These are phyloP conservation scores for Andrena hattorfiana DNA, from an alignment of 2,888 invertebrate genomes.

Conservation along the genomic window DNA sequence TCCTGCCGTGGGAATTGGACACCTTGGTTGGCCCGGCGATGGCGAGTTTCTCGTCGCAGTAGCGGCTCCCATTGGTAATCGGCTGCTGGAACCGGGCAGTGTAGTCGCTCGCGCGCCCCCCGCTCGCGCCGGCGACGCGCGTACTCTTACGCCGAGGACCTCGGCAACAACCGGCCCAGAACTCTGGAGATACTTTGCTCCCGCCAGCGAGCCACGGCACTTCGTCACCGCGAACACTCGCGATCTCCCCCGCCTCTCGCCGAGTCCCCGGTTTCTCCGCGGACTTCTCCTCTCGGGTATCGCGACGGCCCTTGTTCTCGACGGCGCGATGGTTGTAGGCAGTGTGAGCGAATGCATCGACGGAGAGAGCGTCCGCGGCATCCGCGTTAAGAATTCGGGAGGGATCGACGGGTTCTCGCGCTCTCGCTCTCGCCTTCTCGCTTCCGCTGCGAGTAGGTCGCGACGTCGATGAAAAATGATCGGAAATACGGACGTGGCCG, in stretches of 20 bases:
- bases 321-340: slow-evolving; percentile 70
- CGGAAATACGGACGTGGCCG: slow-evolving; percentile 10
- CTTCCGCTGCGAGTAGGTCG: slow-evolving; percentile 26
- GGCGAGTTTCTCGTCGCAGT: slow-evolving; percentile 12
- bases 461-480: slow-evolving; percentile 20
- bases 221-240: background rate
- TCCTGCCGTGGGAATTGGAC: slow-evolving; percentile 45
- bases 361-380: slow-evolving; percentile 55
- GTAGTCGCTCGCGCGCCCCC: slow-evolving; percentile 55
- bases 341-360: slow-evolving; percentile 77
- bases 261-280: background rate
- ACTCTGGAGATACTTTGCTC: background rate
- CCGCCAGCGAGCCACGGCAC: background rate
- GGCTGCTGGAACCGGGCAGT: slow-evolving; percentile 73
- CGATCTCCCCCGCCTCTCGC: background rate
- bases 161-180: background rate
- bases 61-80: slow-evolving; percentile 46
- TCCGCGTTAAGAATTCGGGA: slow-evolving; percentile 23
- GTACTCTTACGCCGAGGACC: background rate
- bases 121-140: background rate
- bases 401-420: slow-evolving; percentile 13
- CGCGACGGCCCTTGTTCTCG: slow-evolving; percentile 48
- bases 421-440: background rate
- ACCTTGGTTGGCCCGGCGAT: slow-evolving; percentile 35
- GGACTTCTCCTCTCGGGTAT: slow-evolving; percentile 9